These are phyloP conservation scores for Pantala flavescens DNA, from an alignment of 1,140 invertebrate genomes.

Conservation along the genomic window DNA sequence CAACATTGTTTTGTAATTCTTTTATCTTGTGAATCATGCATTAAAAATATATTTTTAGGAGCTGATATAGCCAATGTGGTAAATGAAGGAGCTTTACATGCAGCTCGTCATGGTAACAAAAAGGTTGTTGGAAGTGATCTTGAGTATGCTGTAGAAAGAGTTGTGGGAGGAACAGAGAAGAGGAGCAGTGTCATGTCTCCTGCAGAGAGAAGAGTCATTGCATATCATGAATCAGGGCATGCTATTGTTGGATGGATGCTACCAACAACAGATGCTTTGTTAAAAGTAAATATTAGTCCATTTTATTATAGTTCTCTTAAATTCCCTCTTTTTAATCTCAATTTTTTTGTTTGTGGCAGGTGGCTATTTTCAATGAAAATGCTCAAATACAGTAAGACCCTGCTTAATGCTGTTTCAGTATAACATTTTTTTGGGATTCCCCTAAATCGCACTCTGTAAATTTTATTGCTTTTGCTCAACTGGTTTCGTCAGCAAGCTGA, in stretches of 20 bases:
- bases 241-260: constrained; percentile 91
- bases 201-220: constrained; percentile 64
- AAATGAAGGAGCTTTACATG: constrained; percentile 88
- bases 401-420: too few relatives aligned
- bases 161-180: constrained; percentile 80
- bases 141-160: constrained; percentile 79
- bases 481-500: too few relatives aligned
- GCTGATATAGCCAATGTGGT: constrained; percentile 92
- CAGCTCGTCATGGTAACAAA: constrained; percentile 61
- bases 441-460: too few relatives aligned
- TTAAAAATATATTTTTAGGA: too few relatives aligned
- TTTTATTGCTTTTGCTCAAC: too few relatives aligned
- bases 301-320: too few relatives aligned
- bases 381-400: too few relatives aligned
- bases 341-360: too few relatives aligned
- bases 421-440: too few relatives aligned
- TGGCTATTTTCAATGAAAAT: too few relatives aligned
- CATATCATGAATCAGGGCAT: constrained; percentile 94
- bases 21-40: constrained; percentile 11
- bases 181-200: constrained; percentile 59
- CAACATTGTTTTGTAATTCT: neutral
- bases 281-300: constrained; percentile 65
- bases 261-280: constrained; percentile 85
- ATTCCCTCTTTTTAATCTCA: too few relatives aligned
- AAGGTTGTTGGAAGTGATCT: constrained; percentile 58